phyloP scores from a whole-genome alignment of 2,113 vertebrate species.

The Oreochromis niloticus region DNA sequence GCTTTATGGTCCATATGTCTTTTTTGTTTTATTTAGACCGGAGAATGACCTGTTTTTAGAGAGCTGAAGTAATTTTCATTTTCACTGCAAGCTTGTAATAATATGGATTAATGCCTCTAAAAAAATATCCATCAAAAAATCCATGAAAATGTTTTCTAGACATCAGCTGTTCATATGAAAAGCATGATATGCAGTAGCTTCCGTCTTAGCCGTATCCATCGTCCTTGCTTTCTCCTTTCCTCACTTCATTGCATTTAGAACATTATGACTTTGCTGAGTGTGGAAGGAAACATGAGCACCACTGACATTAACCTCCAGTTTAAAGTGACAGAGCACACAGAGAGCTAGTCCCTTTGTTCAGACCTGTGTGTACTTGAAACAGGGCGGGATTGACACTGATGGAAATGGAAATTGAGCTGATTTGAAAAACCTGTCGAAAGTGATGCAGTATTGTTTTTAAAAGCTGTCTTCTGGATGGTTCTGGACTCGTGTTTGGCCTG shows the following conservation, averaged over 20 bases:
- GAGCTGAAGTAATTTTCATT: neutral
- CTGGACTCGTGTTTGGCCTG: slow-evolving; percentile 1
- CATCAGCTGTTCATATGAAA: neutral
- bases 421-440: neutral
- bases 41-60: neutral
- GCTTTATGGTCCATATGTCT: neutral
- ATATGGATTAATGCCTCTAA: neutral
- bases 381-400: neutral
- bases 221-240: slow-evolving; percentile 41
- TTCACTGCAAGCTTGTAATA: neutral
- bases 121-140: neutral
- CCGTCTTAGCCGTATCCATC: neutral
- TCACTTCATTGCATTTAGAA: slow-evolving; percentile 54
- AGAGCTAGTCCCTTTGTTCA: neutral
- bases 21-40: neutral
- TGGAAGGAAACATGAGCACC: slow-evolving; percentile 7
- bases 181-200: neutral
- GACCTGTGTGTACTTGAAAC: neutral
- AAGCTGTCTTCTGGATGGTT: neutral
- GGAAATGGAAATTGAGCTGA: neutral
- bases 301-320: slow-evolving; percentile 24
- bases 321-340: neutral
- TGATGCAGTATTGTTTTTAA: neutral
- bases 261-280: slow-evolving; percentile 45
- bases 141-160: neutral